A percentile compares a stretch with the other conserved stretches of the same genome.
Evolutionary conservation across 2,113 vertebrate genomes (phyloP).

Genomic region (Nettapus auritus): DNA sequence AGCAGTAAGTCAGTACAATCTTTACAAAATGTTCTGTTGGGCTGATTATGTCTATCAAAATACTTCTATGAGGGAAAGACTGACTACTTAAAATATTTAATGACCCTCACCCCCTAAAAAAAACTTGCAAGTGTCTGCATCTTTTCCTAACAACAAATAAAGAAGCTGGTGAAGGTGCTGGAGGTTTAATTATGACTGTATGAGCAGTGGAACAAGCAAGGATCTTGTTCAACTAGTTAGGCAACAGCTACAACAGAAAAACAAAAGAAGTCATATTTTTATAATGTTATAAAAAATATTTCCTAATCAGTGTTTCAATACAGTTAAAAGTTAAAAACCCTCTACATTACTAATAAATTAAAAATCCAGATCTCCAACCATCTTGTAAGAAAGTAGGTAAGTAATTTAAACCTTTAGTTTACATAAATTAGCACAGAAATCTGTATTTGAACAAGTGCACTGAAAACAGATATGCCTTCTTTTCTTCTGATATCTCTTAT

Average conservation of each 20-base stretch:
- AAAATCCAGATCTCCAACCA: background rate
- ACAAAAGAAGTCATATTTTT: conserved; percentile 6
- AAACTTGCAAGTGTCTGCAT: background rate
- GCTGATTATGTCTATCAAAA: background rate
- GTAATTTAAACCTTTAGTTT: conserved; percentile 63
- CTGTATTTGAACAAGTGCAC: conserved; percentile 66
- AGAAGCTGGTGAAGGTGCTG: background rate
- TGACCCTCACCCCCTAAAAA: background rate
- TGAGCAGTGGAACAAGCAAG: background rate
- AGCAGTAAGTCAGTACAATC: conserved; percentile 16
- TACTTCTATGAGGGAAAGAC: background rate
- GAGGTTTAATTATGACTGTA: background rate
- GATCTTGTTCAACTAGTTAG: background rate
- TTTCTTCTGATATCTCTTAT: conserved; percentile 46
- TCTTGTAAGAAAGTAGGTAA: conserved; percentile 60
- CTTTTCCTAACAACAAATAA: background rate
- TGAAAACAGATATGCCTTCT: conserved; percentile 77
- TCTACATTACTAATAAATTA: conserved; percentile 51
- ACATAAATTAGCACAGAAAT: conserved; percentile 58
- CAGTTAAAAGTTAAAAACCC: conserved; percentile 36
- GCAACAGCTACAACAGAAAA: conserved; percentile 16
- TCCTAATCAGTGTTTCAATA: conserved; percentile 37
- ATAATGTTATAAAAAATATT: conserved; percentile 48
- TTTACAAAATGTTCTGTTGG: background rate
- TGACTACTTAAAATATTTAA: background rate